A percentile compares a stretch with the other conserved stretches of the same genome.
phyloP scores from a whole-genome alignment of 2,888 invertebrate species.

The Erebia palarica region DNA sequence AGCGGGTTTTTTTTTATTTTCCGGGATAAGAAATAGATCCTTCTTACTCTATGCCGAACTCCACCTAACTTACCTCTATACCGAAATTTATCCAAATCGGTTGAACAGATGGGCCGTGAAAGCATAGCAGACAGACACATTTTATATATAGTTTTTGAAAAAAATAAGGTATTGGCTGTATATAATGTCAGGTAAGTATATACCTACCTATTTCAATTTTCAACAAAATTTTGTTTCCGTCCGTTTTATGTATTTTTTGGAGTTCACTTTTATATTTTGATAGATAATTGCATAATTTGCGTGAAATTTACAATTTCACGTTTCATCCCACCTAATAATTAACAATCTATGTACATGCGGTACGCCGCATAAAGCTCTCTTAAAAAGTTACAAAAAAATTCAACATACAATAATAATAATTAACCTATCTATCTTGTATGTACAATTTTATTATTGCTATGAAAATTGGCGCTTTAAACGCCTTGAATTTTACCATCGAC shows the following conservation, averaged over 20 bases:
- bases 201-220: no score
- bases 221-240: not conserved
- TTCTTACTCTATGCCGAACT: no score
- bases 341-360: constrained; percentile 68
- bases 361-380: constrained; percentile 77
- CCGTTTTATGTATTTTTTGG: constrained; percentile 16
- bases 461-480: constrained; percentile 77
- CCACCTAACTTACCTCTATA: no score
- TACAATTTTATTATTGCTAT: constrained; percentile 82
- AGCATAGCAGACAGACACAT: no score
- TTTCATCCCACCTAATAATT: constrained; percentile 57
- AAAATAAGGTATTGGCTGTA: no score
- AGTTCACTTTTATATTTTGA: constrained; percentile 39
- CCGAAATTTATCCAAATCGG: no score
- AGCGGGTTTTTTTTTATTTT: no score
- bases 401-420: constrained; percentile 67
- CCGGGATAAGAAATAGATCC: no score
- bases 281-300: constrained; percentile 26
- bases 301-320: constrained; percentile 79
- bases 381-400: constrained; percentile 77
- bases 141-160: no score
- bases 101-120: no score
- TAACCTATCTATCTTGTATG: constrained; percentile 77
- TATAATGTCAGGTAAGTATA: no score
- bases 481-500: constrained; percentile 61